Evolutionary conservation across 1,140 invertebrate genomes (phyloP).

Genomic region (Bradynema listronoti): DNA sequence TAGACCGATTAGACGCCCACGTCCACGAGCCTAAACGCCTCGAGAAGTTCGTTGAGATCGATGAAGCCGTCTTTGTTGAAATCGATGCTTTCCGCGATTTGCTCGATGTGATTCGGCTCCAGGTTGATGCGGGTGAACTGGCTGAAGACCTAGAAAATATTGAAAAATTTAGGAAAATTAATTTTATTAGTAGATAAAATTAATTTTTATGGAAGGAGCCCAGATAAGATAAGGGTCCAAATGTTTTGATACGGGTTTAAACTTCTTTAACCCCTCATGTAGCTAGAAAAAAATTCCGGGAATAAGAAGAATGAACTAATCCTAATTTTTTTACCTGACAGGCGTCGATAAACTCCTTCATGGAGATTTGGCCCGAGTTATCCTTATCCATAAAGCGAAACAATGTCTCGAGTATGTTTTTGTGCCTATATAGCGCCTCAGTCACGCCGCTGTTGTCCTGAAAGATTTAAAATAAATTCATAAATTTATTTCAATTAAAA

Average conservation of each 20-base stretch:
- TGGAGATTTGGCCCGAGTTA: constrained; percentile 73
- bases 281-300: no score
- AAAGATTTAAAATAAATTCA: constrained; percentile 31
- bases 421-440: constrained; percentile 79
- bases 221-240: no score
- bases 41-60: constrained; percentile 71
- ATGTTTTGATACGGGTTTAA: no score
- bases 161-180: neutral
- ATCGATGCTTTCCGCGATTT: constrained; percentile 76
- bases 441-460: constrained; percentile 59
- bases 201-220: no score
- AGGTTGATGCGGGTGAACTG: constrained; percentile 69
- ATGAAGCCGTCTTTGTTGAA: constrained; percentile 69
- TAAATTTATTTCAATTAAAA: neutral
- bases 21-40: constrained; percentile 40
- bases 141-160: constrained; percentile 63
- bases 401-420: constrained; percentile 76
- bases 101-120: constrained; percentile 69
- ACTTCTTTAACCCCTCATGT: no score
- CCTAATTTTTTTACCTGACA: constrained; percentile 63
- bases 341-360: constrained; percentile 79
- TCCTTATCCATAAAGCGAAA: constrained; percentile 85
- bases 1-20: constrained; percentile 10
- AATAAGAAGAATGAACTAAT: no score
- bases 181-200: no score